Evolutionary conservation across 2,888 invertebrate species (phyloP), one percentile per base, ranked within the genome.

Genomic region (Phaonia tiefii): DNA sequence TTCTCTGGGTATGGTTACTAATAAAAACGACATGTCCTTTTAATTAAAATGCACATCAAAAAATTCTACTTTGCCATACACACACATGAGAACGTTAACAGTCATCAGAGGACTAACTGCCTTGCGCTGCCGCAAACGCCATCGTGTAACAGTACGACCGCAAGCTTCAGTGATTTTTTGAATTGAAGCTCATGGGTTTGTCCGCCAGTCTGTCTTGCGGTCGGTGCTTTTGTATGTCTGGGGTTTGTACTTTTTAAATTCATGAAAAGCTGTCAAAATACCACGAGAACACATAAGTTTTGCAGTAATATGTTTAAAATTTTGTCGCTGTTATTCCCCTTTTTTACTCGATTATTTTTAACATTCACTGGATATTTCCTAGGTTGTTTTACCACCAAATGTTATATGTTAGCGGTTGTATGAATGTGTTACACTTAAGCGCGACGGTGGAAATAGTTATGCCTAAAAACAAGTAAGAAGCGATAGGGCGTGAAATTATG

Each of bases 41-140:
- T 83, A 83, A 83, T 82, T 83, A 82, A 81, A 71, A 80, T 66
- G 42, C 66, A 73, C 76, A 79, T 75, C 63, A 70, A 80, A 67
- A 31, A 72, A 76, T 75, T 75, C 63, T 63, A 54, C 42, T 54
- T 31, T 8, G 3, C 31, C 4, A 8, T 31, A 31, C 31, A 31
- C 31, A 3, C 4, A 5, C 31, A 31, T n/a, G n/a, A n/a, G n/a
- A n/a, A n/a, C n/a, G n/a, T n/a, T n/a, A n/a, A n/a, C n/a, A n/a
- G n/a, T 25, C 69, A 70, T 79, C 20, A 39, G 39, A 60, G 17
- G 60, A 66, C 58, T 69, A 51, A 58, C 46, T 49, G 63, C 49
- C 51, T 31, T 31, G 3, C 31, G 31, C 8, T 31, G 31, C 3
- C 31, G 51, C 69, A 54, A 13, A 10, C 15, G 63, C 51, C 70